Conservation (phyloP, 2,113 vertebrate species). For the Oxyruncus cristatus region DNA sequence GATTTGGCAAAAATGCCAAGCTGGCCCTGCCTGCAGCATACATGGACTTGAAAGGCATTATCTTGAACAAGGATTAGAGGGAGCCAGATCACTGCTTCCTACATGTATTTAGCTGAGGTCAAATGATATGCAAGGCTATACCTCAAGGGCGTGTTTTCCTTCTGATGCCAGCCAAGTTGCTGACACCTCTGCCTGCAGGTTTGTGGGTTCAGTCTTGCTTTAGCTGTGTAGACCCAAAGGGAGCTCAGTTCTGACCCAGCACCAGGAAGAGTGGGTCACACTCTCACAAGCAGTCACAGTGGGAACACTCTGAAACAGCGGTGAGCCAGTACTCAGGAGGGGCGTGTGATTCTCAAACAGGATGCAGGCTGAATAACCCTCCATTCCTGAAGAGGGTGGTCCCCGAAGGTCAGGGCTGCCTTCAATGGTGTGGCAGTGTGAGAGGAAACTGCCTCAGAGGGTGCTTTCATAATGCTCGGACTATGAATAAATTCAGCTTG, state of each 20-base stretch:
- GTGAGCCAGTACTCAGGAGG: not conserved
- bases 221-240: not conserved
- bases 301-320: not conserved
- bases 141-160: slow-evolving; percentile 15
- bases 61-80: slow-evolving; percentile 24
- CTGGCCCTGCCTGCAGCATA: not conserved
- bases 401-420: slow-evolving; percentile 59
- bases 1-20: slow-evolving; percentile 25
- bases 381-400: slow-evolving; percentile 60
- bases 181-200: not conserved
- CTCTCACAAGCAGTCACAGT: not conserved
- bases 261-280: not conserved
- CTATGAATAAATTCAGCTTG: slow-evolving; percentile 26
- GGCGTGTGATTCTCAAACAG: slow-evolving; percentile 22
- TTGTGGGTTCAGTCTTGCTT: not conserved
- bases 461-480: slow-evolving; percentile 16
- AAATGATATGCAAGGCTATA: not conserved
- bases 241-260: not conserved
- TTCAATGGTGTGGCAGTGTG: slow-evolving; percentile 18
- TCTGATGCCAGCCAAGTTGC: not conserved
- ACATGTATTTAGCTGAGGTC: not conserved
- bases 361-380: slow-evolving; percentile 59
- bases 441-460: slow-evolving; percentile 59
- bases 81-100: slow-evolving; percentile 22
- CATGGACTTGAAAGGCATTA: slow-evolving; percentile 39